phyloP scores from a whole-genome alignment of 2,797 vertebrate genomes.

The Typhlichthys eigenmanni region DNA sequence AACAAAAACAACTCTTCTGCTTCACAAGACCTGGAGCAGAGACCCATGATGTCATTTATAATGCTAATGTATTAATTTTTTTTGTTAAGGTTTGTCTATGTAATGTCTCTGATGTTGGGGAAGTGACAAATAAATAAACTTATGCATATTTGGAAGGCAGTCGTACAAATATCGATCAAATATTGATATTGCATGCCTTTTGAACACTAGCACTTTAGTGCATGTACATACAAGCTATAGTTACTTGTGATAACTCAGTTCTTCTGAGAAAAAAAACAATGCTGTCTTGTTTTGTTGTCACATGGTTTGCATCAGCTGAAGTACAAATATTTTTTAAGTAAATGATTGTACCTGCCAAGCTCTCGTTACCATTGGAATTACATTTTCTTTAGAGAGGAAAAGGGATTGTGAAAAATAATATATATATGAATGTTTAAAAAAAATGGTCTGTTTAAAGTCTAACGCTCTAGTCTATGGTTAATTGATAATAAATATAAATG shows the following conservation, averaged over 20 bases:
- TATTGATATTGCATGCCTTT: slow-evolving; percentile 85
- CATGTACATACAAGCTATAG: slow-evolving; percentile 87
- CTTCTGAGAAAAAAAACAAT: slow-evolving; percentile 59
- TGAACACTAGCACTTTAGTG: slow-evolving; percentile 90
- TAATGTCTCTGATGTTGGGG: slow-evolving; percentile 41
- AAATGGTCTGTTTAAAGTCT: slow-evolving; percentile 79
- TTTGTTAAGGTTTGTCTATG: slow-evolving; percentile 58
- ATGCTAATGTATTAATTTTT: slow-evolving; percentile 56
- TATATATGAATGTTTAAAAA: slow-evolving; percentile 80
- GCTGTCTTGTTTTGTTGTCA: slow-evolving; percentile 80
- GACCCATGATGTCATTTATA: slow-evolving; percentile 77
- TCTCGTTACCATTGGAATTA: slow-evolving; percentile 72
- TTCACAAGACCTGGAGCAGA: slow-evolving; percentile 59
- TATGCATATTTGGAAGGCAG: slow-evolving; percentile 78
- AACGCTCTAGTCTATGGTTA: slow-evolving; percentile 72
- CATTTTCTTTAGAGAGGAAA: slow-evolving; percentile 78
- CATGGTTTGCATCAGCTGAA: slow-evolving; percentile 79
- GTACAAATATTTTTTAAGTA: slow-evolving; percentile 79
- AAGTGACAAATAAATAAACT: slow-evolving; percentile 57
- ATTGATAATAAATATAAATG: slow-evolving; percentile 83
- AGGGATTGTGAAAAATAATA: slow-evolving; percentile 71
- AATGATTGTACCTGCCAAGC: slow-evolving; percentile 82
- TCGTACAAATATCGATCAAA: slow-evolving; percentile 78
- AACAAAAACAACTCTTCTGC: slow-evolving; percentile 36
- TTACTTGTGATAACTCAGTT: slow-evolving; percentile 75